phyloP scores from a whole-genome alignment of 2,888 invertebrate species.

The Cryptus armator region DNA sequence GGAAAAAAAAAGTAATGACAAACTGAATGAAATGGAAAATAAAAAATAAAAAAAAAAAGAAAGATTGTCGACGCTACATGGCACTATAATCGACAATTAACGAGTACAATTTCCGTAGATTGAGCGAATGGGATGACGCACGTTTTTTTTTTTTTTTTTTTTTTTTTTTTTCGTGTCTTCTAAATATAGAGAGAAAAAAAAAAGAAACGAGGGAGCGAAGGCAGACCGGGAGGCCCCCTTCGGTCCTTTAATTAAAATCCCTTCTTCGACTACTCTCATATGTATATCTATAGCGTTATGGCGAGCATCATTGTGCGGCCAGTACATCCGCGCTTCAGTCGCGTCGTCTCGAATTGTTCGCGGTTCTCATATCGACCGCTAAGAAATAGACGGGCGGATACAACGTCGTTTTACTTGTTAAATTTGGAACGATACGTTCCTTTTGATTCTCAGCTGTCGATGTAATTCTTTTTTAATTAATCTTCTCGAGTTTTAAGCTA shows the following conservation, averaged over 20 bases:
- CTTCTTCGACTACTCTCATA: conserved; percentile 52
- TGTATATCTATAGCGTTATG: conserved; percentile 1
- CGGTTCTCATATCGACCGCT: background rate
- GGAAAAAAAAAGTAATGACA: background rate
- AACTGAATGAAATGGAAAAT: background rate
- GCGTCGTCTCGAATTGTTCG: conserved; percentile 40
- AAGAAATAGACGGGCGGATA: too few relatives aligned
- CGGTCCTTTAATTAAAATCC: conserved; percentile 65
- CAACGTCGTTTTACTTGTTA: too few relatives aligned
- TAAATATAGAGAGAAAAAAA: conserved; percentile 45
- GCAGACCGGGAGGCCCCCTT: conserved; percentile 28
- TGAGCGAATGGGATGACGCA: conserved; percentile 66
- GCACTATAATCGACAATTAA: conserved; percentile 60
- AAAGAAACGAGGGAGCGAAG: conserved; percentile 32
- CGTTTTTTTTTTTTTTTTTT: conserved; percentile 35
- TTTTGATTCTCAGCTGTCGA: too few relatives aligned
- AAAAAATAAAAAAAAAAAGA: background rate
- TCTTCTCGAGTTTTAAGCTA: background rate
- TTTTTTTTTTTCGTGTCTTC: conserved; percentile 51
- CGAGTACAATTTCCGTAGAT: conserved; percentile 67
- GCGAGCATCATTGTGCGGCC: background rate
- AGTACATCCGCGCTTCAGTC: conserved; percentile 22
- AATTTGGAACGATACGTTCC: too few relatives aligned
- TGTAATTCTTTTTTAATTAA: too few relatives aligned
- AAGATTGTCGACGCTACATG: conserved; percentile 9